A percentile compares a stretch with the other conserved stretches of the same genome.
These are phyloP conservation scores for Microcebus lehilahytsara DNA, from an alignment of 2,113 vertebrate species.

Conservation along the genomic window DNA sequence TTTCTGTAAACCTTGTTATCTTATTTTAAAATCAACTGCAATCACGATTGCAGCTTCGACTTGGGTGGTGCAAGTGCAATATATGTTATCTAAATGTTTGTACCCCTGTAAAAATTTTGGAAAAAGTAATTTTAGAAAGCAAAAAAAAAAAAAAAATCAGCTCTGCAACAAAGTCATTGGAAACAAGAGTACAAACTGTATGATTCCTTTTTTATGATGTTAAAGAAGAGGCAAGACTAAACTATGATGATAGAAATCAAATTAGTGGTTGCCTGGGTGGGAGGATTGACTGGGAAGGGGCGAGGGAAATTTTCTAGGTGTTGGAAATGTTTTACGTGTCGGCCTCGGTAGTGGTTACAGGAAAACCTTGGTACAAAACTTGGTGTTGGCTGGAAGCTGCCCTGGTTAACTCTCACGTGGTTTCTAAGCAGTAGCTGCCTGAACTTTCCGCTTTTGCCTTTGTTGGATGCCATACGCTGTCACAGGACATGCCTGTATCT, in stretches of 20 bases:
- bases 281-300: background rate
- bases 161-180: background rate
- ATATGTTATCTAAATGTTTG: no score
- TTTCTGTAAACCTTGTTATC: constrained; percentile 20
- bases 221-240: background rate
- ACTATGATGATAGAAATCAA: background rate
- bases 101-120: no score
- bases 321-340: background rate
- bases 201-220: background rate
- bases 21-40: constrained; percentile 46
- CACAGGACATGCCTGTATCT: background rate
- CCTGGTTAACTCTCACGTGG: background rate
- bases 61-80: no score
- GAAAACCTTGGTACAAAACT: background rate
- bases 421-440: background rate
- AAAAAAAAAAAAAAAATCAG: no score
- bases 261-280: background rate
- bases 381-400: background rate
- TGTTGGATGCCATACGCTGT: background rate
- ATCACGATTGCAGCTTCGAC: no score
- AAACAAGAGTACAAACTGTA: background rate
- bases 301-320: background rate
- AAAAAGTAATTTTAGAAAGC: no score
- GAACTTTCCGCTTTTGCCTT: background rate
- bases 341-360: background rate